These are phyloP conservation scores for Podocnemis expansa DNA, from an alignment of 2,113 vertebrate species.

Conservation along the genomic window DNA sequence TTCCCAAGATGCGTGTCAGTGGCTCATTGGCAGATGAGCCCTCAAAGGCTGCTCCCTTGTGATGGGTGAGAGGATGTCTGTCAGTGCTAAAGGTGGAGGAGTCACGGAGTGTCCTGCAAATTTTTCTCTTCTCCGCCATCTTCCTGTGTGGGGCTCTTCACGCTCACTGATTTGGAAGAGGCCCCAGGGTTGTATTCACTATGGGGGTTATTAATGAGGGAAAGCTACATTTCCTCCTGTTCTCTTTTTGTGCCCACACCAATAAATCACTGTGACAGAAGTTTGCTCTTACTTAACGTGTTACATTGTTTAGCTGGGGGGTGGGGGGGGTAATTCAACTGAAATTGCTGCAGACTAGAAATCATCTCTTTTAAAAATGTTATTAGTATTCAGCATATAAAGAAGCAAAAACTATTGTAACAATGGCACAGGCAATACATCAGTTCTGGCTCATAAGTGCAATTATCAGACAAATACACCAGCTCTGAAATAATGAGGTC, in stretches of 20 bases:
- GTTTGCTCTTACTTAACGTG: slow-evolving; percentile 14
- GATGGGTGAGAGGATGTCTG: background rate
- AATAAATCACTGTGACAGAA: slow-evolving; percentile 55
- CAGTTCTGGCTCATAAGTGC: slow-evolving; percentile 16
- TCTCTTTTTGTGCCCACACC: background rate
- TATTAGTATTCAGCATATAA: slow-evolving; percentile 66
- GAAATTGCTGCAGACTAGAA: slow-evolving; percentile 12
- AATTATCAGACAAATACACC: slow-evolving; percentile 25
- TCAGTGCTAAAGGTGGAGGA: background rate
- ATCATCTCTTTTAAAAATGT: background rate
- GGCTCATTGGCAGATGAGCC: background rate
- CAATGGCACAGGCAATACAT: background rate
- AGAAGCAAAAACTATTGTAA: slow-evolving; percentile 50
- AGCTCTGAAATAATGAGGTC: background rate
- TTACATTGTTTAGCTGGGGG: background rate
- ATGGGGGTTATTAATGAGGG: background rate
- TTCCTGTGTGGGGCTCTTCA: background rate
- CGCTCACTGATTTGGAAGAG: background rate
- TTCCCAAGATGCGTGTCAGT: background rate
- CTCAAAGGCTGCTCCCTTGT: background rate
- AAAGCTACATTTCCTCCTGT: background rate
- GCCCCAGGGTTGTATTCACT: background rate
- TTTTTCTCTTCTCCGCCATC: background rate
- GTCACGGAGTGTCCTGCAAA: too few species aligned
- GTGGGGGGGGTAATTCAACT: background rate